These are phyloP conservation scores for Mus musculus DNA, from an alignment of 2,113 vertebrate genomes.

Conservation along the genomic window DNA sequence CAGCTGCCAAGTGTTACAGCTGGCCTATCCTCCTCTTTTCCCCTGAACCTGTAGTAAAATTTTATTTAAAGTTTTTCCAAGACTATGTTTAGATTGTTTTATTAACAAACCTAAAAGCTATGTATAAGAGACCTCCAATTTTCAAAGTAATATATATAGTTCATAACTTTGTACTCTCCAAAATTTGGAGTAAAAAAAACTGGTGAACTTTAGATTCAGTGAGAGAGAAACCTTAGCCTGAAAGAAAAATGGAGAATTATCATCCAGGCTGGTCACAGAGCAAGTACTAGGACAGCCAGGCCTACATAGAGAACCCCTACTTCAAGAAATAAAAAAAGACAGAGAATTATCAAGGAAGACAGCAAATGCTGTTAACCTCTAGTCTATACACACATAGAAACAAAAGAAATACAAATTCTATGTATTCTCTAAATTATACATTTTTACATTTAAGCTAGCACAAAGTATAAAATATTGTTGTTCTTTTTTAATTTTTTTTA, in stretches of 20 bases:
- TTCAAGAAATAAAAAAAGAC: too few relatives aligned
- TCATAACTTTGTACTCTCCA: background rate
- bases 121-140: background rate
- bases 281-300: background rate
- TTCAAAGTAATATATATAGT: background rate
- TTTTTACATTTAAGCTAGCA: background rate
- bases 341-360: background rate
- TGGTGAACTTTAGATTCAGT: background rate
- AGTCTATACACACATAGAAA: background rate
- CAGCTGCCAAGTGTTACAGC: background rate
- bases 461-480: background rate
- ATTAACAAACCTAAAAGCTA: background rate
- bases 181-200: background rate
- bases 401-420: background rate
- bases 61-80: background rate
- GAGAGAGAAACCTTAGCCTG: background rate
- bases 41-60: background rate
- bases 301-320: background rate
- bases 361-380: too few relatives aligned
- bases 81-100: background rate
- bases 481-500: background rate
- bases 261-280: background rate
- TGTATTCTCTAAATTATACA: background rate
- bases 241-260: background rate
- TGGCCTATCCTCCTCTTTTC: background rate